phyloP scores from a whole-genome alignment of 2,113 vertebrate species.

The Acrocephalus arundinaceus region DNA sequence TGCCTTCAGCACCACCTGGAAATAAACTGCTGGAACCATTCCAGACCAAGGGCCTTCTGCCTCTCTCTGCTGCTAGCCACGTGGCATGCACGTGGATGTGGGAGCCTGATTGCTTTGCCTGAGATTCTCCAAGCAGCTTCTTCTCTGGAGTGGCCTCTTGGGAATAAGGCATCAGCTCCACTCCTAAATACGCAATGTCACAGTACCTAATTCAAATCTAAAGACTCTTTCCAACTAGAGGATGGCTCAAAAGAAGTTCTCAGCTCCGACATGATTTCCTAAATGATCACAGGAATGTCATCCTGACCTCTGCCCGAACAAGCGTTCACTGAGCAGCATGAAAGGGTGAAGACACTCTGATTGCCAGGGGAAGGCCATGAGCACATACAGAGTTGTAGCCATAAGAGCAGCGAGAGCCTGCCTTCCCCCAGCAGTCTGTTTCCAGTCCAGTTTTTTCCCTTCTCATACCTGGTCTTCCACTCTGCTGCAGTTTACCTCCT shows the following conservation, averaged over 20 bases:
- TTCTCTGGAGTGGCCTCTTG: too few species aligned
- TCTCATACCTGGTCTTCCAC: not conserved
- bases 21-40: too few species aligned
- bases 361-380: not conserved
- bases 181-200: too few species aligned
- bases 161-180: too few species aligned
- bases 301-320: accelerated
- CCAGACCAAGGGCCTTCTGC: too few species aligned
- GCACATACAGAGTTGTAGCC: accelerated
- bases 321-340: not conserved
- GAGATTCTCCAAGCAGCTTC: too few species aligned
- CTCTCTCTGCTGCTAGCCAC: too few species aligned
- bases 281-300: accelerated
- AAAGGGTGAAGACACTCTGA: not conserved
- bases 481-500: not conserved
- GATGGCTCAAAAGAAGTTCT: not conserved
- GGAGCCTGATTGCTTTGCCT: too few species aligned
- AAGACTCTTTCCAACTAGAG: not conserved
- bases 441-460: not conserved
- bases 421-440: not conserved
- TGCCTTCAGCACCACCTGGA: too few species aligned
- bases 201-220: not conserved
- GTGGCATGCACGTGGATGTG: too few species aligned
- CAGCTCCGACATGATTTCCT: not conserved
- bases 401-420: not conserved